Evolutionary conservation across 2,113 vertebrate genomes (phyloP).

Genomic region (mouse (Mus musculus)): DNA sequence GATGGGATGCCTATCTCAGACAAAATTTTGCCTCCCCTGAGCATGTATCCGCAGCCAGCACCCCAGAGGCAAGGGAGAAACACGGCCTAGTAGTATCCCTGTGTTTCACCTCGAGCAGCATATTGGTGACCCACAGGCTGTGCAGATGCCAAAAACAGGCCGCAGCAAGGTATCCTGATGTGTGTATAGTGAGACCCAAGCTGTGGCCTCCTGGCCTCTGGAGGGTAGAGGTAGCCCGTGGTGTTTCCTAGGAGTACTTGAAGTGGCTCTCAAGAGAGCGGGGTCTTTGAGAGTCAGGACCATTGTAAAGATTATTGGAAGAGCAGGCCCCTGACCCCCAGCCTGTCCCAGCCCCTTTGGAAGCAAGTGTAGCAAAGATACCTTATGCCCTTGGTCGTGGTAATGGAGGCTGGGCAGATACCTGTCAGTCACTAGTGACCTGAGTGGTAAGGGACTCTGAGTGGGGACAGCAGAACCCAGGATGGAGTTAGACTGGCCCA

Average conservation of each 20-base stretch:
- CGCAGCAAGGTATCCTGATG: background rate
- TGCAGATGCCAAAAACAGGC: background rate
- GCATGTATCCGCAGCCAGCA: no score
- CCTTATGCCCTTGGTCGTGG: background rate
- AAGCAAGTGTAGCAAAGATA: background rate
- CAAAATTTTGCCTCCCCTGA: no score
- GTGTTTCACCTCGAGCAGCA: no score
- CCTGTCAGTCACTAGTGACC: background rate
- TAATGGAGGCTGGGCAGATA: background rate
- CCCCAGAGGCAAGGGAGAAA: no score
- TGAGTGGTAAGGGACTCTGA: accelerated
- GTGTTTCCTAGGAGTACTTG: background rate
- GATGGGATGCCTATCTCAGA: no score
- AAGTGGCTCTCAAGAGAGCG: background rate
- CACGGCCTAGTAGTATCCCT: no score
- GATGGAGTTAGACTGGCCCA: background rate
- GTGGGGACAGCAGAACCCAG: background rate
- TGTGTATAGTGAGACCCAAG: background rate
- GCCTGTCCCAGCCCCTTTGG: background rate
- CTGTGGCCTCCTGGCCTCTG: background rate
- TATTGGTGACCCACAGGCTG: background rate
- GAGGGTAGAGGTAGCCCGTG: background rate
- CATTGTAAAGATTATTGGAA: no score
- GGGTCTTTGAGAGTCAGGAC: background rate
- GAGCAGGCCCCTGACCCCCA: accelerated